Evolutionary conservation across 2,888 invertebrate genomes (phyloP).

Genomic region (Pterostichus madidus): DNA sequence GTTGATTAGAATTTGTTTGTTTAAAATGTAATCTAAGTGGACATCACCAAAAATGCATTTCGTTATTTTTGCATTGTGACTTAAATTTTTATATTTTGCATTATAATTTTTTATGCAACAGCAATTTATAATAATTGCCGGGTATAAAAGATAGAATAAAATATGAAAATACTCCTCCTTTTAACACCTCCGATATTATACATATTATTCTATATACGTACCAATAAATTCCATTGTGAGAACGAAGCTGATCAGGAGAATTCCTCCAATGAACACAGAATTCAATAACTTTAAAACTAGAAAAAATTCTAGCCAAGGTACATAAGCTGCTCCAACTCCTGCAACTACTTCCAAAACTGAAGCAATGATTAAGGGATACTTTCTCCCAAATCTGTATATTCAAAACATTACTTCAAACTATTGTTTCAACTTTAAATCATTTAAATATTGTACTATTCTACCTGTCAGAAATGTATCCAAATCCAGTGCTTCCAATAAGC

Average conservation of each 20-base stretch:
- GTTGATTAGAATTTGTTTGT: too few species aligned
- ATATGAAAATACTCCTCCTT: too few species aligned
- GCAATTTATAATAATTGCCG: too few species aligned
- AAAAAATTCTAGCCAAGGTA: slow-evolving; percentile 79
- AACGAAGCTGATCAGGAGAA: slow-evolving; percentile 83
- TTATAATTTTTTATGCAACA: too few species aligned
- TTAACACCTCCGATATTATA: too few species aligned
- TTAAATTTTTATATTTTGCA: too few species aligned
- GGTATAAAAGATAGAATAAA: too few species aligned
- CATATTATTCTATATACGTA: neutral
- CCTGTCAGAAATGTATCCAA: slow-evolving; percentile 79
- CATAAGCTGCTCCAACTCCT: slow-evolving; percentile 83
- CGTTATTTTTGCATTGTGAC: too few species aligned
- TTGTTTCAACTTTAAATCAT: too few species aligned
- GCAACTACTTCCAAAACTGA: slow-evolving; percentile 84
- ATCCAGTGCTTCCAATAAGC: slow-evolving; percentile 81
- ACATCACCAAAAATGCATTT: too few species aligned
- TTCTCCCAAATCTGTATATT: slow-evolving; percentile 84
- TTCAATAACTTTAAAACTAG: slow-evolving; percentile 82
- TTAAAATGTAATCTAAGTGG: too few species aligned
- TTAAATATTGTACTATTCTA: neutral
- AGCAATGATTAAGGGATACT: slow-evolving; percentile 83
- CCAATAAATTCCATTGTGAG: slow-evolving; percentile 77
- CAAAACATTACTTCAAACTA: too few species aligned
- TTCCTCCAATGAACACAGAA: slow-evolving; percentile 86